These are phyloP conservation scores for Shargacucullia verbasci DNA, from an alignment of 2,888 invertebrate genomes.

Conservation along the genomic window DNA sequence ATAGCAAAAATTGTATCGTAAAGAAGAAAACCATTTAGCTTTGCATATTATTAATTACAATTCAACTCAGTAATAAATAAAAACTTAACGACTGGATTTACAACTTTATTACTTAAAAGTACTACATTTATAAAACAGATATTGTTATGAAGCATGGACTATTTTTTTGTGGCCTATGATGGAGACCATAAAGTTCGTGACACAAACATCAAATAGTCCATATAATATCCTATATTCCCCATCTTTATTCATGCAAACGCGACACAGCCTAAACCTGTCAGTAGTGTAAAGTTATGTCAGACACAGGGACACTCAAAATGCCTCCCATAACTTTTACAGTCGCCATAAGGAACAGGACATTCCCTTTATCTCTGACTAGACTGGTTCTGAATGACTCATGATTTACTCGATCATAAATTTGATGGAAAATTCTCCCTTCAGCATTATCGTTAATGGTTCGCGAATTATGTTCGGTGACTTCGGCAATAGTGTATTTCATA, in stretches of 20 bases:
- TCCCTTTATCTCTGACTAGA: conserved; percentile 48
- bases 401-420: conserved; percentile 60
- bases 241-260: conserved; percentile 48
- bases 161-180: neutral
- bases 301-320: conserved; percentile 40
- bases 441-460: conserved; percentile 63
- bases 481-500: conserved; percentile 28
- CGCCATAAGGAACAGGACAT: conserved; percentile 48
- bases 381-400: conserved; percentile 53
- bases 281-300: conserved; percentile 45
- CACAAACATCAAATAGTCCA: conserved; percentile 17
- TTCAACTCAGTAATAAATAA: too few species aligned
- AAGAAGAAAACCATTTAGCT: conserved; percentile 1
- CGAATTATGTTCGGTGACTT: conserved; percentile 48
- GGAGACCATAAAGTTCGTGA: conserved; percentile 15
- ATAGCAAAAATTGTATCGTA: neutral
- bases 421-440: conserved; percentile 62
- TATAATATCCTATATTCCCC: conserved; percentile 34
- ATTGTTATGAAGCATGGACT: too few species aligned
- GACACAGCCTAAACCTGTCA: conserved; percentile 49
- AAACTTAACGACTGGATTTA: neutral
- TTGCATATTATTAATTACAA: conserved; percentile 2
- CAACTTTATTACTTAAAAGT: neutral
- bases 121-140: neutral
- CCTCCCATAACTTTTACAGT: conserved; percentile 46